Evolutionary conservation across 2,888 invertebrate genomes (phyloP), one percentile per base, ranked within the genome.

Genomic region (Icerya purchasi): DNA sequence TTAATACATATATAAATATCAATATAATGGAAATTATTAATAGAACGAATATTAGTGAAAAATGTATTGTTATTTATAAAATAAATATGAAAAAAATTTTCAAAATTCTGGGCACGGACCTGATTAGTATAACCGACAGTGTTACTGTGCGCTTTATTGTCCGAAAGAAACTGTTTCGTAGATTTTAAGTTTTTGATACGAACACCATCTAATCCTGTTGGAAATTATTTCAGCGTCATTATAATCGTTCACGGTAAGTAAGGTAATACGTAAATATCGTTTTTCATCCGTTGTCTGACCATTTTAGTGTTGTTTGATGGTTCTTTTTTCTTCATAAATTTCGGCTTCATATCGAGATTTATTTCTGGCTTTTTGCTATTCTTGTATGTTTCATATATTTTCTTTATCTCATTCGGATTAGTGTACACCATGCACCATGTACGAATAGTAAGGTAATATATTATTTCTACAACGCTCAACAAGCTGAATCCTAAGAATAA

Each of bases 361-460:
- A 71, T 69, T 20, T 67, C 65, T 2, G 70, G 69, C 60, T 66
- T 65, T 5, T 67, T 66, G 62, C 68, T 67, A 10, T 65, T 62
- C 22, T 68, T 67, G 23, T 66, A 64, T 63, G 76, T 75, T 0
- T 70, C 71, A 23, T 75, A 73, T 60, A 79, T 74, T 52, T 69
- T 68, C 22, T 72, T 70, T 66, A 81, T 68, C 61, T 72, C 71
- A 53, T 73, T 61, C 0, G 70, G 70, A 66, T 80, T 78, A 18
- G 76, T 72, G 56, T 73, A 72, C 5, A 77, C 74, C 69, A 80
- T 77, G 67, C 82, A 83, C 63, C 77, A 79, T 14, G 81, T 79
- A 55, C 66, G 59, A 14, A 66, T 55, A 0, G 66, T 67, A 53
- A 65, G 63, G 59, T 66, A 72, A 63, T 75, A 75, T 19, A 75